Base-by-base conservation (phyloP, 1,140 invertebrate species). In the Manduca sexta region DNA sequence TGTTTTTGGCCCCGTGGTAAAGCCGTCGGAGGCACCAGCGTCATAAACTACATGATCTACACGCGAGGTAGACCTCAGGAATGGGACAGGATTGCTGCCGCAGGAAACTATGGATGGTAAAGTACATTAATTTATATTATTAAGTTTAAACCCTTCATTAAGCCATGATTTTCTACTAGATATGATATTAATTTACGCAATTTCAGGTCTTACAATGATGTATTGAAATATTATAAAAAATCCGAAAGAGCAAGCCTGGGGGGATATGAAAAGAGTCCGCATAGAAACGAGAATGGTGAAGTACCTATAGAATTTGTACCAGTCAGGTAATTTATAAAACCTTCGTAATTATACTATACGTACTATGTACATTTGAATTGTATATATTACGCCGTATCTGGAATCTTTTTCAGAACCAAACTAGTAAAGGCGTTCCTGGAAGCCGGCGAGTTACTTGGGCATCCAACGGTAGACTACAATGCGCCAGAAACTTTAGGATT, bases 171-270 rank as follows among this genome's bases (percentile, higher is more conserved):
- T n/a, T n/a, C n/a, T n/a, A n/a, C n/a, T n/a, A n/a, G n/a, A n/a
- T n/a, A n/a, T n/a, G n/a, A n/a, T n/a, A n/a, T n/a, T n/a, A n/a
- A 26, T 13, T 29, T 26, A 5, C 4, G 8, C 8, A 26, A 8
- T 81, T 82, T 39, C 60, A 86, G 88, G 93, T 88, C 89, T 7
- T 94, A 92, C 66, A 80, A 90, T n/a, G 90, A 92, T 5, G 86
- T 92, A 8, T 57, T 92, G 1, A 88, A 90, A 3, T 92, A 92
- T 70, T 93, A 83, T 47, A 77, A 76, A 26, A 87, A 87, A 64
- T 74, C 80, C 11, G 88, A 89, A 62, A 82, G 69, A 31, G 87
- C 89, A 18, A 62, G 74, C 11, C 63, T 90, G 29, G 56, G 59
- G 10, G 83, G 85, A 11, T 84, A 86, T 6, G 86, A 88, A 49